Evolutionary conservation across 2,113 vertebrate genomes (phyloP).

Genomic region (Campylorhamphus procurvoides): DNA sequence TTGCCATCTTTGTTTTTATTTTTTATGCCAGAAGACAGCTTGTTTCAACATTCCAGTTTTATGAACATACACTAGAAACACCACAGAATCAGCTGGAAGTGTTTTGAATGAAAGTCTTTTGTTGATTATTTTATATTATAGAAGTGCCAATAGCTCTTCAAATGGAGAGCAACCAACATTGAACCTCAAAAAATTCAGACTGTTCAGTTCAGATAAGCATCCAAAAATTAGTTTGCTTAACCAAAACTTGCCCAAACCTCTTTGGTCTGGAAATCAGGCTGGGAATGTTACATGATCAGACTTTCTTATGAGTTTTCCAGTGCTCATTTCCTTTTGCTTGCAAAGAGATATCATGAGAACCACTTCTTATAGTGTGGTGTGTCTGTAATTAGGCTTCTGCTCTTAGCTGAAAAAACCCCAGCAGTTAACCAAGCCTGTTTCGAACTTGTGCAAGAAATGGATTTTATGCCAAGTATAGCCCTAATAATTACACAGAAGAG

Average conservation of each 20-base stretch:
- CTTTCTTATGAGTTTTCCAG: slow-evolving; percentile 58
- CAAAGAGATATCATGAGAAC: slow-evolving; percentile 42
- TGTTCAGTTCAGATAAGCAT: slow-evolving; percentile 15
- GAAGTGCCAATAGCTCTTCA: slow-evolving; percentile 19
- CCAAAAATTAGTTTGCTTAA: slow-evolving; percentile 29
- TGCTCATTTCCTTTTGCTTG: slow-evolving; percentile 41
- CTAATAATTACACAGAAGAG: slow-evolving; percentile 53
- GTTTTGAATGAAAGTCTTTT: slow-evolving; percentile 4
- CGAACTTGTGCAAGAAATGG: background rate
- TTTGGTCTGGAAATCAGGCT: slow-evolving; percentile 60
- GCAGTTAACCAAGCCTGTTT: background rate
- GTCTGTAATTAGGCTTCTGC: background rate
- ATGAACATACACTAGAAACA: background rate
- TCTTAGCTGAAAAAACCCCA: background rate
- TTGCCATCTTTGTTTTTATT: background rate
- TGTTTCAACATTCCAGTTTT: background rate
- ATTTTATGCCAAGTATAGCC: slow-evolving; percentile 19
- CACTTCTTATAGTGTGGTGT: background rate
- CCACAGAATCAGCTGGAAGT: background rate
- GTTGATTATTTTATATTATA: background rate
- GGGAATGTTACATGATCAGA: slow-evolving; percentile 56
- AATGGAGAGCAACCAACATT: background rate
- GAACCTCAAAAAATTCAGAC: slow-evolving; percentile 32
- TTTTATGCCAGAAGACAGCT: background rate
- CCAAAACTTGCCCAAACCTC: slow-evolving; percentile 48